phyloP scores from a whole-genome alignment of 2,888 invertebrate species.

The Glaucopsyche alexis region DNA sequence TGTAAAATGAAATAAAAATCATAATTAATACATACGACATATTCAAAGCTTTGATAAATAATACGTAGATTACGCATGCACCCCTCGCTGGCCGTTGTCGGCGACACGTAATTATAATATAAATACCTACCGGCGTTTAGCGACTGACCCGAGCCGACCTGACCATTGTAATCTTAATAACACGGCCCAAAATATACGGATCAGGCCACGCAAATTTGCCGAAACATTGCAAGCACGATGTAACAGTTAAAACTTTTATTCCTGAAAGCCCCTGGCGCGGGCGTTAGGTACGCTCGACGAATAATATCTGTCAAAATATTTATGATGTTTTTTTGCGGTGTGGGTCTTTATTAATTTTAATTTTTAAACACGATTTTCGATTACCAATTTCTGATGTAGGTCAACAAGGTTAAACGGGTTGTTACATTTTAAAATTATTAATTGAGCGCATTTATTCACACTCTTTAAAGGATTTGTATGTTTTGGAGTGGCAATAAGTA shows the following conservation, averaged over 20 bases:
- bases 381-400: neutral
- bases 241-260: conserved; percentile 39
- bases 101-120: conserved; percentile 74
- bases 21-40: conserved; percentile 43
- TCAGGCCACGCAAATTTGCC: conserved; percentile 32
- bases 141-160: conserved; percentile 71
- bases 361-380: neutral
- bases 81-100: conserved; percentile 61
- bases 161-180: conserved; percentile 59
- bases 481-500: neutral
- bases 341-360: neutral
- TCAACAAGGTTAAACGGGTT: neutral
- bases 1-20: conserved; percentile 1
- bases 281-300: neutral
- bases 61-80: conserved; percentile 67
- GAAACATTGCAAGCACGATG: conserved; percentile 35
- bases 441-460: neutral
- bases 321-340: neutral
- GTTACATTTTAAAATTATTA: neutral
- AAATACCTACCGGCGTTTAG: conserved; percentile 67
- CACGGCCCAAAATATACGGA: conserved; percentile 31
- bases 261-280: neutral
- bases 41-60: conserved; percentile 47
- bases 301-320: conserved; percentile 26
- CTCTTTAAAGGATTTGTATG: too few species aligned